A percentile compares a stretch with the other conserved stretches of the same genome.
Evolutionary conservation across 1,140 invertebrate species (phyloP).

Genomic region (Pararge aegeria): DNA sequence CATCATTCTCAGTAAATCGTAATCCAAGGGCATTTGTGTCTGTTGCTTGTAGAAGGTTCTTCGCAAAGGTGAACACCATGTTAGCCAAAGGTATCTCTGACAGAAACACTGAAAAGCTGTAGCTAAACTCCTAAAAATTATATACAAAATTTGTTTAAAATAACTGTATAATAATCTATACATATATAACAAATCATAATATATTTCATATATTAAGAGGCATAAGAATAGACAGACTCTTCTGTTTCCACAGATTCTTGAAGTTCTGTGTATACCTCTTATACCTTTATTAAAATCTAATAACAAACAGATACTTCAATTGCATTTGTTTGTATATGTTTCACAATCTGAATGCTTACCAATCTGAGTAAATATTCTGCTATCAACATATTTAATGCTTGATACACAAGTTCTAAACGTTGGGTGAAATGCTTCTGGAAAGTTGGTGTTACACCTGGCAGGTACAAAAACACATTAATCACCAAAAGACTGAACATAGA

Average conservation of each 20-base stretch:
- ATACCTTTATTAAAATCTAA: too few species aligned
- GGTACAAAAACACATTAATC: conserved; percentile 4
- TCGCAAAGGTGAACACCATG: conserved; percentile 66
- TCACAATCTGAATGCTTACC: conserved; percentile 37
- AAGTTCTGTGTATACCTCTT: too few species aligned
- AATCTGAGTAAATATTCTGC: conserved; percentile 79
- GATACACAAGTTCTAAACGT: conserved; percentile 68
- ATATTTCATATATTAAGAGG: too few species aligned
- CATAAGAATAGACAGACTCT: too few species aligned
- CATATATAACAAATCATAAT: too few species aligned
- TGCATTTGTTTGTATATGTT: too few species aligned
- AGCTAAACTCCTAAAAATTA: conserved; percentile 76
- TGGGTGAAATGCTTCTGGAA: conserved; percentile 61
- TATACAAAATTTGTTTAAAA: neutral
- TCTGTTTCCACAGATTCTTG: too few species aligned
- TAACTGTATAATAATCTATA: neutral
- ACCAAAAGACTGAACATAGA: too few species aligned
- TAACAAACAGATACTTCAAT: too few species aligned
- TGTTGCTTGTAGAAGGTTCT: conserved; percentile 36
- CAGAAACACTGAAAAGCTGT: conserved; percentile 80
- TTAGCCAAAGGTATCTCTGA: conserved; percentile 79
- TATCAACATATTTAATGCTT: conserved; percentile 80
- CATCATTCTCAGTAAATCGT: conserved; percentile 67
- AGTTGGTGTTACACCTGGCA: conserved; percentile 49
- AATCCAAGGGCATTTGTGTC: conserved; percentile 31